These are phyloP conservation scores for Lycia hirtaria DNA, from an alignment of 2,888 invertebrate species.

Conservation along the genomic window DNA sequence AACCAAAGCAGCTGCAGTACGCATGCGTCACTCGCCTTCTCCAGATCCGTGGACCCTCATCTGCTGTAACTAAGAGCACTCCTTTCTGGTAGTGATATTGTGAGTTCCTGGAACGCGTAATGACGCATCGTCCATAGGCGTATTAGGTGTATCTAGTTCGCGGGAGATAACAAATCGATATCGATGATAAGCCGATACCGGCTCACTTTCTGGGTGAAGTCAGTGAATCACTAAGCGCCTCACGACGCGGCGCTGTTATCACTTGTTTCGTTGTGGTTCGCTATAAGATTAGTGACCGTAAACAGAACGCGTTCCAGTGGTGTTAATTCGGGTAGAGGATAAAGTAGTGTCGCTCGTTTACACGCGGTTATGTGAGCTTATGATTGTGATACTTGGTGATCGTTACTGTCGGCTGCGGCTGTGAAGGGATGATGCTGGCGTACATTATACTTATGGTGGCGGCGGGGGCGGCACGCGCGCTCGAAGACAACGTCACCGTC, in stretches of 20 bases:
- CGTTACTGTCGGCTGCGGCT: not conserved
- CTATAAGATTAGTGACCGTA: too few relatives aligned
- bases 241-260: too few relatives aligned
- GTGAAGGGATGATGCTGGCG: constrained; percentile 20
- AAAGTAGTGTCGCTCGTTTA: too few relatives aligned
- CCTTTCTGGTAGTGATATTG: not conserved
- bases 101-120: not conserved
- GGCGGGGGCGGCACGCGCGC: constrained; percentile 23
- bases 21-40: too few relatives aligned
- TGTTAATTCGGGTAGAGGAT: too few relatives aligned
- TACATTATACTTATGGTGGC: constrained; percentile 27
- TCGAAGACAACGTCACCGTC: constrained; percentile 50
- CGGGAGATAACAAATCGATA: constrained; percentile 29
- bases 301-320: too few relatives aligned
- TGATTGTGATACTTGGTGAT: too few relatives aligned
- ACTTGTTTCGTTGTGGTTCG: not conserved
- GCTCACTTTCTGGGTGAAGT: too few relatives aligned
- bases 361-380: too few relatives aligned
- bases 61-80: not conserved
- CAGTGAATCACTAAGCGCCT: too few relatives aligned
- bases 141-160: not conserved
- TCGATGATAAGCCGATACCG: constrained; percentile 14
- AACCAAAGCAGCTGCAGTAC: too few relatives aligned
- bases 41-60: too few relatives aligned
- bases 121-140: not conserved